Evolutionary conservation across 2,113 vertebrate species (phyloP).

Genomic region (Scolopax mira): DNA sequence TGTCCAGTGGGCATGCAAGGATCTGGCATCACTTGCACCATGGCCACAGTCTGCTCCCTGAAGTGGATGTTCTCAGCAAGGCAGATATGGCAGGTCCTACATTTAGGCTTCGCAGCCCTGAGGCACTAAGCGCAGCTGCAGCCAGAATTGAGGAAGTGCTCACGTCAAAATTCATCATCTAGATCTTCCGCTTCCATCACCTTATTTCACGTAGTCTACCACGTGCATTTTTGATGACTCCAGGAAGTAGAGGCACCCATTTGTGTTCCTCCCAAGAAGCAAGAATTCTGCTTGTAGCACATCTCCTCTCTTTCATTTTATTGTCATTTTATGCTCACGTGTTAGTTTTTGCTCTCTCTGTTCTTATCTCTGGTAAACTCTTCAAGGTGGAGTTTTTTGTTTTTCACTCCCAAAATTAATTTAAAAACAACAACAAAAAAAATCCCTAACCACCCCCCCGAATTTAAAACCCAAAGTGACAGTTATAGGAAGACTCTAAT

Average conservation of each 20-base stretch:
- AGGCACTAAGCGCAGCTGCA: neutral
- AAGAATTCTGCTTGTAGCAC: neutral
- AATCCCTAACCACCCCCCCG: neutral
- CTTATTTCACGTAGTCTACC: neutral
- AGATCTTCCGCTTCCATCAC: neutral
- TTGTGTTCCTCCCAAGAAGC: neutral
- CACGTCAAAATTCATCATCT: neutral
- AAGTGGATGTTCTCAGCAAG: neutral
- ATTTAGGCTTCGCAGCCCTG: neutral
- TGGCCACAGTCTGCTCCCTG: neutral
- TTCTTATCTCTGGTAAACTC: neutral
- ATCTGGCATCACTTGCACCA: neutral
- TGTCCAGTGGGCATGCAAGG: accelerated
- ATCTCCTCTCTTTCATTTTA: neutral
- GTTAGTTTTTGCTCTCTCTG: neutral
- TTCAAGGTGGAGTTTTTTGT: neutral
- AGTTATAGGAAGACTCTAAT: neutral
- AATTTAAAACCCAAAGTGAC: neutral
- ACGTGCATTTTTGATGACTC: neutral
- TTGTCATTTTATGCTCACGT: neutral
- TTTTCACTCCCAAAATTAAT: neutral
- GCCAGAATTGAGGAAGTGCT: neutral
- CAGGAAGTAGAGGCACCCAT: accelerated
- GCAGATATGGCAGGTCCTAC: neutral
- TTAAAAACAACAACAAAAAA: neutral